These are phyloP conservation scores for Eptesicus fuscus DNA, from an alignment of 2,113 vertebrate species.

Conservation along the genomic window DNA sequence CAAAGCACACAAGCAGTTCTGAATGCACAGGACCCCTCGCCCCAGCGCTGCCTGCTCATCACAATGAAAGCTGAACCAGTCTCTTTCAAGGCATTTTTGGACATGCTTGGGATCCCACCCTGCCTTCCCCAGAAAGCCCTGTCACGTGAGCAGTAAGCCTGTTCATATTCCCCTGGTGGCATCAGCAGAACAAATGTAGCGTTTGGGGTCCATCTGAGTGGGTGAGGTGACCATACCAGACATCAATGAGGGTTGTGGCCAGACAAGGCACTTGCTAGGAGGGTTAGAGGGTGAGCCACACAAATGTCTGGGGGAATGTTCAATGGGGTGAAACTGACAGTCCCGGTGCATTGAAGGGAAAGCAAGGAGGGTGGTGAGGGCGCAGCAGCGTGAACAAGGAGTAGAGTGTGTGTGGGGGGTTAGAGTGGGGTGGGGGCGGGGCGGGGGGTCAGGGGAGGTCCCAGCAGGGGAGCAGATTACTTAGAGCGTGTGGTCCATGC, in stretches of 20 bases:
- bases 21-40: background rate
- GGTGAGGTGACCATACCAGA: background rate
- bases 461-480: background rate
- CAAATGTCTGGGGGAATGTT: background rate
- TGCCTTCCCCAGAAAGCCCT: background rate
- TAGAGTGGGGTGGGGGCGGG: accelerated
- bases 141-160: background rate
- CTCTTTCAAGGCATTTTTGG: background rate
- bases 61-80: background rate
- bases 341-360: background rate
- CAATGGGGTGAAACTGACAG: background rate
- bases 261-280: background rate
- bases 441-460: no score
- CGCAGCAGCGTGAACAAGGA: background rate
- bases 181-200: background rate
- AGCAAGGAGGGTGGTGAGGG: background rate
- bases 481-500: background rate
- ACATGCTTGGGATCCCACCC: background rate
- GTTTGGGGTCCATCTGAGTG: background rate
- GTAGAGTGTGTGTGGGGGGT: background rate
- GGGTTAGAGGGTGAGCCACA: background rate
- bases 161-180: background rate
- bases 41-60: background rate
- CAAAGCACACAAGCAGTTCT: background rate
- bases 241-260: background rate